Evolutionary conservation across 2,113 vertebrate genomes (phyloP).

Genomic region (Octodon degus): DNA sequence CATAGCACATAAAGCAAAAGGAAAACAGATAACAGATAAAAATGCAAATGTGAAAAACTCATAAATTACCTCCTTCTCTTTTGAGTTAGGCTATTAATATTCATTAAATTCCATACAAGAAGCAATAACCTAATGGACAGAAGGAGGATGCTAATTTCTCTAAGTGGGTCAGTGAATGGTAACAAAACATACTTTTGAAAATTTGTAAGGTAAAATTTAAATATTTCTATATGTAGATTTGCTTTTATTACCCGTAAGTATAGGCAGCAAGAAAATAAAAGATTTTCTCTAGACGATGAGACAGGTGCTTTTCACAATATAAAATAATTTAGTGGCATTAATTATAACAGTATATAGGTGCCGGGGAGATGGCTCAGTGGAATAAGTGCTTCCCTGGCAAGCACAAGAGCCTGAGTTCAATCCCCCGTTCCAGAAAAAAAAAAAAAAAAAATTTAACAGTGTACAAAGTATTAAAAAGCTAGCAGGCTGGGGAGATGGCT

Average conservation of each 20-base stretch:
- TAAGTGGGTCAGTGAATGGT: slow-evolving; percentile 57
- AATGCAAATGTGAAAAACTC: slow-evolving; percentile 70
- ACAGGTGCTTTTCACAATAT: neutral
- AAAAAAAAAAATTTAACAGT: neutral
- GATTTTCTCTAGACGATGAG: slow-evolving; percentile 46
- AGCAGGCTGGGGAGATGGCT: no score
- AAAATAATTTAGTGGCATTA: slow-evolving; percentile 29
- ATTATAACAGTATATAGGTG: neutral
- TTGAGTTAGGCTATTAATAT: slow-evolving; percentile 74
- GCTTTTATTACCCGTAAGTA: slow-evolving; percentile 1
- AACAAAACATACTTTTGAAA: slow-evolving; percentile 69
- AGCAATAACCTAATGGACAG: slow-evolving; percentile 69
- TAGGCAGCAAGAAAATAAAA: slow-evolving; percentile 43
- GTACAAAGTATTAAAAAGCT: slow-evolving; percentile 61
- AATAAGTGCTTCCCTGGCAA: no score
- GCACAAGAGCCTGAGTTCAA: no score
- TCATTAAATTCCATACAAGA: slow-evolving; percentile 76
- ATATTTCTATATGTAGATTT: slow-evolving; percentile 47
- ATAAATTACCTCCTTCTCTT: slow-evolving; percentile 73
- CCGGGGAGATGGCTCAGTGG: no score
- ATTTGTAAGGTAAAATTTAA: slow-evolving; percentile 68
- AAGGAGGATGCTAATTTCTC: slow-evolving; percentile 63
- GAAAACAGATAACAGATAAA: slow-evolving; percentile 70
- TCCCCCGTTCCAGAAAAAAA: no score
- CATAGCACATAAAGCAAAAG: slow-evolving; percentile 55